Conservation (phyloP, 2,113 vertebrate genomes). For the Scophthalmus maximus region DNA sequence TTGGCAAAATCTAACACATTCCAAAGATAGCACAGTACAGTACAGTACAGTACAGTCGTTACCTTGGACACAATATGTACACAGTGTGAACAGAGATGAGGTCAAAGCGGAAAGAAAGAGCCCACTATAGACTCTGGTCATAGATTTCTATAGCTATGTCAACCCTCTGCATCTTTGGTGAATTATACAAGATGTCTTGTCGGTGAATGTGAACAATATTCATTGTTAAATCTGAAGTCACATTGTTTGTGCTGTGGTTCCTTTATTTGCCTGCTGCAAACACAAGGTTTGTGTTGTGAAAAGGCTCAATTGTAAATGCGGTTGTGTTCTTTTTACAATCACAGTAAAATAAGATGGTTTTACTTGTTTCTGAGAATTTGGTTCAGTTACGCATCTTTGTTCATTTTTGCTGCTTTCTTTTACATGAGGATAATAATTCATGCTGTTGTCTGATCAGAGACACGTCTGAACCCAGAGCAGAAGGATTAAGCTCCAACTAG, state of each 20-base stretch:
- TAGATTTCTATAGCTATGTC: not conserved
- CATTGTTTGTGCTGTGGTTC: conserved; percentile 19
- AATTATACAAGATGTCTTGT: conserved; percentile 7
- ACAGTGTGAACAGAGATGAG: conserved; percentile 24
- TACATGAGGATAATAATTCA: not conserved
- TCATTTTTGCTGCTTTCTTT: conserved; percentile 1
- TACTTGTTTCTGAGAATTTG: conserved; percentile 20
- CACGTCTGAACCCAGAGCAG: conserved; percentile 6
- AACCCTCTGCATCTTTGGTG: conserved; percentile 13
- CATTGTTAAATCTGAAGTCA: conserved; percentile 28
- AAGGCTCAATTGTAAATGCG: conserved; percentile 20
- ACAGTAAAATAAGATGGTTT: not conserved
- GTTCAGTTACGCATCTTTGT: conserved; percentile 3
- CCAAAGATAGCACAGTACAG: conserved; percentile 77
- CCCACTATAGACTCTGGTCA: not conserved
- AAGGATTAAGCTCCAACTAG: conserved; percentile 9
- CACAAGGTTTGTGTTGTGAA: conserved; percentile 8
- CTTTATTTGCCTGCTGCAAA: conserved; percentile 22
- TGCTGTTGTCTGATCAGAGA: too few relatives aligned
- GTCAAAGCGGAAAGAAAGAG: conserved; percentile 27
- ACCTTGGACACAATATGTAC: conserved; percentile 18
- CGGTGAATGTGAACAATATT: conserved; percentile 50
- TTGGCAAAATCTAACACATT: conserved; percentile 72
- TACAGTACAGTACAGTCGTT: conserved; percentile 20
- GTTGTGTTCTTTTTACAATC: not conserved